Conservation (phyloP, 2,113 vertebrate genomes). For the Cephalopterus ornatus region DNA sequence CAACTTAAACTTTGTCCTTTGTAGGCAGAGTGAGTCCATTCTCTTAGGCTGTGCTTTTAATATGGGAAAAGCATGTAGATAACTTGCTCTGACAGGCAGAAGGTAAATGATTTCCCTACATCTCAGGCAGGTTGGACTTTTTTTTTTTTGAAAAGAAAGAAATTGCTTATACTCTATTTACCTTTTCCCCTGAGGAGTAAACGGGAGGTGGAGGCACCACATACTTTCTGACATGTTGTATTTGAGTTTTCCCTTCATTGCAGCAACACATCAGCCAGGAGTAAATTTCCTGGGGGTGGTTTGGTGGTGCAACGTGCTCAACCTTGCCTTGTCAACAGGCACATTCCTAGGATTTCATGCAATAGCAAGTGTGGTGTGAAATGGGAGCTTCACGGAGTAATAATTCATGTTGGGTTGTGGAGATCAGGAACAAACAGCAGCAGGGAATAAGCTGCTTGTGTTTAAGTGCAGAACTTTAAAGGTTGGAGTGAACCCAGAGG, state of each 20-base stretch:
- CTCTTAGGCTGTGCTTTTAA: conserved; percentile 6
- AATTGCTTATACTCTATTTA: conserved; percentile 17
- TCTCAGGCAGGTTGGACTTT: neutral
- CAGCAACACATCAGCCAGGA: neutral
- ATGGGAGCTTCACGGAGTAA: neutral
- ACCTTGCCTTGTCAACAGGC: neutral
- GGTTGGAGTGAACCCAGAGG: neutral
- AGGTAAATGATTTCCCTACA: conserved; percentile 1
- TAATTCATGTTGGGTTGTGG: neutral
- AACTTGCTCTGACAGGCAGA: conserved; percentile 46
- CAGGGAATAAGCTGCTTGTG: neutral
- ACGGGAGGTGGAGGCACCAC: neutral
- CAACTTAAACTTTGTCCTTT: conserved; percentile 16
- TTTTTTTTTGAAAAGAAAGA: neutral
- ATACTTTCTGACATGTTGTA: neutral
- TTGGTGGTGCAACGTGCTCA: neutral
- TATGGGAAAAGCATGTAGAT: neutral
- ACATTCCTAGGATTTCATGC: neutral
- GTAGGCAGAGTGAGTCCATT: neutral
- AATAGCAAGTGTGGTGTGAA: neutral
- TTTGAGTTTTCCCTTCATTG: neutral
- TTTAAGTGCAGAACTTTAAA: neutral
- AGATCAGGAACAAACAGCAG: neutral
- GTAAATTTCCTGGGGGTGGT: neutral
- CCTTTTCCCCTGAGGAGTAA: conserved; percentile 10